These are phyloP conservation scores for Hirtodrosophila alboralis DNA, from an alignment of 2,888 invertebrate genomes.

Conservation along the genomic window DNA sequence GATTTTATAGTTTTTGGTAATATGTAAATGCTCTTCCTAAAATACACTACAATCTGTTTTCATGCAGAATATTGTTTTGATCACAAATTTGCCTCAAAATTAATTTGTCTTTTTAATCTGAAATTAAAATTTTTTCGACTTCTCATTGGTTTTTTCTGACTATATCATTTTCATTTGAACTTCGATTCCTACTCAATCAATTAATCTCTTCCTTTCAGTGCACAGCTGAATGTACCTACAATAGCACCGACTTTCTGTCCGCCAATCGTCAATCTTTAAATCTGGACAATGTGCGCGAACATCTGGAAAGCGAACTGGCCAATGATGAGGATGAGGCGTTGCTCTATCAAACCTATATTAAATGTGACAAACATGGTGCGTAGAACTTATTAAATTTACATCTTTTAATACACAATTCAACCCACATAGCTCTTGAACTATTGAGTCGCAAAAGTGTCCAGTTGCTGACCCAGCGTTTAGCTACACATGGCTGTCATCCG, in stretches of 20 bases:
- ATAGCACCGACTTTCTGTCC: conserved; percentile 58
- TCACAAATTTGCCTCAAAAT: too few relatives aligned
- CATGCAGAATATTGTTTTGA: too few relatives aligned
- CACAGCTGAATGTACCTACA: conserved; percentile 70
- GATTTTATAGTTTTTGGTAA: too few relatives aligned
- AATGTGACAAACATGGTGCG: conserved; percentile 71
- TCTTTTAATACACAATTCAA: not conserved
- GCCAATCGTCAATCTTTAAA: conserved; percentile 55
- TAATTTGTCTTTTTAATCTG: too few relatives aligned
- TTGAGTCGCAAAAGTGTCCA: conserved; percentile 45
- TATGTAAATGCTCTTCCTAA: too few relatives aligned
- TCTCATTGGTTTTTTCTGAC: too few relatives aligned
- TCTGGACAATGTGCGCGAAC: conserved; percentile 43
- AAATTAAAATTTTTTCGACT: too few relatives aligned
- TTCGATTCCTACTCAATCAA: too few relatives aligned
- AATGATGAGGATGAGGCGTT: conserved; percentile 44
- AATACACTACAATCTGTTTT: too few relatives aligned
- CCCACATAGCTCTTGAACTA: conserved; percentile 44
- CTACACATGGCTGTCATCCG: conserved; percentile 52
- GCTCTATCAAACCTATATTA: conserved; percentile 61
- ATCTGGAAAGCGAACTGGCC: conserved; percentile 51
- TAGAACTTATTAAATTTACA: rapidly evolving
- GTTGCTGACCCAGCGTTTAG: conserved; percentile 45
- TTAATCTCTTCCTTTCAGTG: conserved; percentile 46
- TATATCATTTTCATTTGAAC: too few relatives aligned